Evolutionary conservation across 2,888 invertebrate genomes (phyloP), one percentile per base, ranked within the genome.

Genomic region (Atethmia centrago): DNA sequence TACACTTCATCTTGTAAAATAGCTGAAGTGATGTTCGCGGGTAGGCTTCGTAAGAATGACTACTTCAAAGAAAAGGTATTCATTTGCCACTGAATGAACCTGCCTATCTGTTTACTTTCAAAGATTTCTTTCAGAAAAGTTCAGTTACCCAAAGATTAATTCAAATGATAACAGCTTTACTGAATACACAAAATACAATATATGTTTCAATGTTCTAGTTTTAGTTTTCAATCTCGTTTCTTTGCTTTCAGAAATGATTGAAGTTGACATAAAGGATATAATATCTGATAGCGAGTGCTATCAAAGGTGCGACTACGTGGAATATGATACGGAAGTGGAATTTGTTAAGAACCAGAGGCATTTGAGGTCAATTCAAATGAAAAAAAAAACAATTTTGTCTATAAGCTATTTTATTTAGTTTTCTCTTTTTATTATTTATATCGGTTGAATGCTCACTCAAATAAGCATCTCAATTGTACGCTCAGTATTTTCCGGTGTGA

Each of bases 241-340:
- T 53, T 70, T 58, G 21, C 58, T 91, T 91, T 19, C 90, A 95
- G 95, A 90, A 28, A 87, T 84, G 59, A 86, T 92, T 0, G 88
- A 91, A 77, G 88, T 87, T 5, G 90, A 92, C 5, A 88, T 93
- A 10, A 90, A 92, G 8, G 84, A 88, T 4, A 85, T 94, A 7
- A 87, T 91, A 59, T 79, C 90, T 0, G 82, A 88, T 9, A 90
- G 90, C 28, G 88, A 90, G 19, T 96, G 95, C 67, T 94, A 92
- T 71, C 94, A 95, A 76, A 89, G 91, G 53, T 96, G 95, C 31
- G 94, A 95, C 82, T 93, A 93, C 77, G 91, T 93, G 0, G 92
- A 95, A 53, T 96, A 95, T 59, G 92, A 93, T n/a, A 93, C 93
- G 0, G 91, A 94, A 67, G 91, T 93, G 0, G 93, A 94, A 36